A percentile compares a stretch with the other conserved stretches of the same genome.
phyloP scores from a whole-genome alignment of 2,888 invertebrate genomes.

The Coleophora deauratella region DNA sequence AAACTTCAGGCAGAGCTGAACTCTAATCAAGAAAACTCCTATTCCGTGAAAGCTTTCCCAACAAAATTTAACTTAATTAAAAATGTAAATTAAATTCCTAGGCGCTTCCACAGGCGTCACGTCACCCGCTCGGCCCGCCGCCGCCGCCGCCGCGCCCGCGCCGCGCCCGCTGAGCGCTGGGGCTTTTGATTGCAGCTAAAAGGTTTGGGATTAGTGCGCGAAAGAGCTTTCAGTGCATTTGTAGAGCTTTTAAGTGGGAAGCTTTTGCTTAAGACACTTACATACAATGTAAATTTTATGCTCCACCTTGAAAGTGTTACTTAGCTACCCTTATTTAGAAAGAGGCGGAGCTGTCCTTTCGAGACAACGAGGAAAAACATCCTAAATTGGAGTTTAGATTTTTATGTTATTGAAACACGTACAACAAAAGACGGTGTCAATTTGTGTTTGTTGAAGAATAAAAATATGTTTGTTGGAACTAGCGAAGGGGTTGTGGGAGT shows the following conservation, averaged over 20 bases:
- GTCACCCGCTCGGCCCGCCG: slow-evolving; percentile 39
- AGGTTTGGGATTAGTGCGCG: slow-evolving; percentile 75
- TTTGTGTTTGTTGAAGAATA: slow-evolving; percentile 24
- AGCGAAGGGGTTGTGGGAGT: slow-evolving; percentile 43
- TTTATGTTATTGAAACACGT: neutral
- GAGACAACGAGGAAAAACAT: slow-evolving; percentile 12
- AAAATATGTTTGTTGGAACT: slow-evolving; percentile 31
- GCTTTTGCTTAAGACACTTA: slow-evolving; percentile 74
- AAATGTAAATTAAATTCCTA: slow-evolving; percentile 75
- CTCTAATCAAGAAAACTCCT: slow-evolving; percentile 74
- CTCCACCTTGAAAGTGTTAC: slow-evolving; percentile 42
- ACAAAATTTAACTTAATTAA: slow-evolving; percentile 75
- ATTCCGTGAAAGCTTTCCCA: slow-evolving; percentile 73
- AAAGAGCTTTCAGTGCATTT: slow-evolving; percentile 75
- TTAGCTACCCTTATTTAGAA: slow-evolving; percentile 22
- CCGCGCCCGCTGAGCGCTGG: slow-evolving; percentile 48
- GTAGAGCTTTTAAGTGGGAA: slow-evolving; percentile 75
- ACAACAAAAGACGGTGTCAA: slow-evolving; percentile 12
- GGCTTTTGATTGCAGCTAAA: slow-evolving; percentile 76
- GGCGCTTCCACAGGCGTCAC: slow-evolving; percentile 72
- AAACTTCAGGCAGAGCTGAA: slow-evolving; percentile 71
- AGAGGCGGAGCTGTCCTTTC: slow-evolving; percentile 10
- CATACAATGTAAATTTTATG: slow-evolving; percentile 73
- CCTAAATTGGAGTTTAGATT: neutral
- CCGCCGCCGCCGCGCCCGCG: slow-evolving; percentile 32